A percentile compares a stretch with the other conserved stretches of the same genome.
Evolutionary conservation across 2,113 vertebrate genomes (phyloP).

Genomic region (Penelope pileata): DNA sequence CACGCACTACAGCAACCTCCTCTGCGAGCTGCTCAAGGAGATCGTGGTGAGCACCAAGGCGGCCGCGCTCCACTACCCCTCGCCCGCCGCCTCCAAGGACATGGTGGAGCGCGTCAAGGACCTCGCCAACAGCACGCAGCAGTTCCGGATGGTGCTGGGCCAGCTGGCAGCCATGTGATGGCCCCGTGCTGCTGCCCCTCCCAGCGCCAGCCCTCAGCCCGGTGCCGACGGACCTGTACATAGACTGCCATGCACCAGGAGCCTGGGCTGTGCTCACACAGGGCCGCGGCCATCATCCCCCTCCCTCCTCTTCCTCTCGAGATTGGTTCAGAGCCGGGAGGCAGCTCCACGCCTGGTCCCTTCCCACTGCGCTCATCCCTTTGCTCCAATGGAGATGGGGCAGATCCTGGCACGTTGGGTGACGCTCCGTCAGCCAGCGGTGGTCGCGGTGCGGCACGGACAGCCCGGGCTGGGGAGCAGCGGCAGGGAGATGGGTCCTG

Average conservation of each 20-base stretch:
- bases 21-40: constrained; percentile 95
- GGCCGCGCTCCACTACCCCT: constrained; percentile 92
- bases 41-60: constrained; percentile 94
- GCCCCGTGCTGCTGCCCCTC: not conserved
- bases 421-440: not conserved
- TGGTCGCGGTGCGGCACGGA: not conserved
- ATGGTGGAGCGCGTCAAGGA: constrained; percentile 94
- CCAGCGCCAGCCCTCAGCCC: accelerated
- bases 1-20: constrained; percentile 93
- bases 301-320: not conserved
- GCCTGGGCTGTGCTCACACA: not conserved
- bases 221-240: constrained; percentile 83
- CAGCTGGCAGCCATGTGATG: constrained; percentile 88
- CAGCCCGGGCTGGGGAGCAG: not conserved
- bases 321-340: constrained; percentile 65
- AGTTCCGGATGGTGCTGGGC: constrained; percentile 90
- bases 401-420: too few relatives aligned
- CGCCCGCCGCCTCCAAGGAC: constrained; percentile 85
- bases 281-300: not conserved
- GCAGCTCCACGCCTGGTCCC: not conserved
- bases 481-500: not conserved
- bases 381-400: not conserved
- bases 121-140: constrained; percentile 90
- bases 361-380: not conserved
- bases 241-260: constrained; percentile 31